Conservation (phyloP, 2,113 vertebrate species). For the Aleadryas rufinucha region DNA sequence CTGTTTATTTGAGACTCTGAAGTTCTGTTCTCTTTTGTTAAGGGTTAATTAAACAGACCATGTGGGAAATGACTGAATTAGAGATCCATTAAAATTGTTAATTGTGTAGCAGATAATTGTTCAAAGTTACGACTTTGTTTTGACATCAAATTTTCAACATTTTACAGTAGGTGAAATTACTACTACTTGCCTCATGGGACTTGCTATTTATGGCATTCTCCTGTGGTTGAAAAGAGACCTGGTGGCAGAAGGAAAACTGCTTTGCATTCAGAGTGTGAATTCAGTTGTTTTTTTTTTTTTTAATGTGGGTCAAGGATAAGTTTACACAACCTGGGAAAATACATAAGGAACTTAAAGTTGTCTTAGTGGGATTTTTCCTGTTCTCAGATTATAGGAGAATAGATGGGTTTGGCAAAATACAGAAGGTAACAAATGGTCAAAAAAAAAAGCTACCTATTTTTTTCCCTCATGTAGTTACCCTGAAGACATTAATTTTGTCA, state of each 20-base stretch:
- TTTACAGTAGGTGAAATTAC: not conserved
- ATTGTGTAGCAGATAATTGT: constrained; percentile 6
- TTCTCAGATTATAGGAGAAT: not conserved
- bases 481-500: not conserved
- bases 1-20: not conserved
- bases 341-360: not conserved
- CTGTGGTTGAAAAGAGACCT: not conserved
- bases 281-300: not conserved
- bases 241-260: not conserved
- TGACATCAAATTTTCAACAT: not conserved
- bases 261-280: not conserved
- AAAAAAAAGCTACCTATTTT: not conserved
- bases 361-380: not conserved
- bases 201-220: not conserved
- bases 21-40: not conserved
- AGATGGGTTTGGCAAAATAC: not conserved
- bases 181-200: not conserved
- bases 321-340: not conserved
- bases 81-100: constrained; percentile 1
- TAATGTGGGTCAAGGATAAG: not conserved
- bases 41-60: constrained; percentile 33
- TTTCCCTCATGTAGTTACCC: not conserved
- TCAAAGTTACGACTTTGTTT: not conserved
- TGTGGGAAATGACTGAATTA: constrained; percentile 8
- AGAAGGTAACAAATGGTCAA: not conserved